Conservation (phyloP, 2,888 invertebrate genomes). For the Sarcophaga carnaria region DNA sequence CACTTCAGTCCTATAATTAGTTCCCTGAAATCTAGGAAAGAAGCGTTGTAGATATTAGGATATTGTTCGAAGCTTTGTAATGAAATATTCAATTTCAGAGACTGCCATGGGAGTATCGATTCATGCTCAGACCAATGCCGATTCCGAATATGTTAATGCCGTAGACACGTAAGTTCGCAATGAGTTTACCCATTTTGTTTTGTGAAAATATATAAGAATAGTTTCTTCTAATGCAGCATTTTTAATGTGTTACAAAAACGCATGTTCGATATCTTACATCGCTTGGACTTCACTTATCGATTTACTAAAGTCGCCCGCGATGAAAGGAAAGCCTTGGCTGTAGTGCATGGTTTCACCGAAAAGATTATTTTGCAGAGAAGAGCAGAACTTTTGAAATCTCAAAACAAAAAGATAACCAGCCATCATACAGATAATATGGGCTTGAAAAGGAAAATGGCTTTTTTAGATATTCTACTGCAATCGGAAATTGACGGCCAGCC, state of each 20-base stretch:
- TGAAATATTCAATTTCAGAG: conserved; percentile 83
- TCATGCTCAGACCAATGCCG: conserved; percentile 86
- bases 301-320: conserved; percentile 84
- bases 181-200: not conserved
- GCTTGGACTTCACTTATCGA: conserved; percentile 80
- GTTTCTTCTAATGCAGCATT: conserved; percentile 72
- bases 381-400: conserved; percentile 77
- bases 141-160: conserved; percentile 89
- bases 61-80: no score
- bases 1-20: no score
- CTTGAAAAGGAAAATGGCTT: conserved; percentile 85
- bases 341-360: conserved; percentile 83
- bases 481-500: conserved; percentile 84
- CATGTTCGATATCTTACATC: conserved; percentile 80
- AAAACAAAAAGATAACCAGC: conserved; percentile 22
- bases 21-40: no score
- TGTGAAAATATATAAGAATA: not conserved
- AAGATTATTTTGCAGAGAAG: conserved; percentile 83
- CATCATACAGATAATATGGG: conserved; percentile 80
- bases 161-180: conserved; percentile 85
- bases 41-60: not conserved
- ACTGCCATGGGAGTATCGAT: conserved; percentile 92
- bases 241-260: conserved; percentile 80
- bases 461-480: conserved; percentile 86
- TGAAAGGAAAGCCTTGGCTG: conserved; percentile 82